Evolutionary conservation across 2,888 invertebrate genomes (phyloP).

Genomic region (Oscheius sp.): DNA sequence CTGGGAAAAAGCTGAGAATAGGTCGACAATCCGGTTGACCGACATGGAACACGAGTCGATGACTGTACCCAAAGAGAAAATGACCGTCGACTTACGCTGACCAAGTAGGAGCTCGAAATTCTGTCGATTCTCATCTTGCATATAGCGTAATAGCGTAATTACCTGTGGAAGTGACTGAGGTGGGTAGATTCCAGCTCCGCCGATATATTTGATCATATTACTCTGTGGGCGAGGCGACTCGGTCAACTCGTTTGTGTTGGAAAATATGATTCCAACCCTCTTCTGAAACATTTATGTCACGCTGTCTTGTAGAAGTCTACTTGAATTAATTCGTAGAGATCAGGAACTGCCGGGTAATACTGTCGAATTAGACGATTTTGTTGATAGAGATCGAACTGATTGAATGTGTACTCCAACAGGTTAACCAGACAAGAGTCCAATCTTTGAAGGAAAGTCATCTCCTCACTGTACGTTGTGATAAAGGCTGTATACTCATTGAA

Average conservation of each 20-base stretch:
- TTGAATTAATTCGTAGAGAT: background rate
- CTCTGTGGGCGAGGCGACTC: constrained; percentile 13
- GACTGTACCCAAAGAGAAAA: constrained; percentile 28
- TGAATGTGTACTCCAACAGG: background rate
- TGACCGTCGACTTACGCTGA: background rate
- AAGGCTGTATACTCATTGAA: background rate
- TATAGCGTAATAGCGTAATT: background rate
- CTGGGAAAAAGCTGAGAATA: constrained; percentile 4
- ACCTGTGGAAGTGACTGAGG: constrained; percentile 12
- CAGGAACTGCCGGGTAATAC: background rate
- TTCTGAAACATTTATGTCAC: constrained; percentile 4
- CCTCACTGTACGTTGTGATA: constrained; percentile 7
- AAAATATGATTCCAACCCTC: constrained; percentile 1
- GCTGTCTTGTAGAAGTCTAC: background rate
- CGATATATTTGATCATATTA: constrained; percentile 14
- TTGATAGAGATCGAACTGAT: background rate
- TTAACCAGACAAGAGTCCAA: constrained; percentile 2
- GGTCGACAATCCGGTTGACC: background rate
- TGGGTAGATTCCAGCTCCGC: constrained; percentile 16
- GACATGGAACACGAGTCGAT: constrained; percentile 1
- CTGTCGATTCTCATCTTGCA: background rate
- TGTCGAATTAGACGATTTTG: background rate
- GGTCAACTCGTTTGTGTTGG: constrained; percentile 28
- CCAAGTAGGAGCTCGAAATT: constrained; percentile 2
- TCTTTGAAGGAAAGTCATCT: constrained; percentile 7